A percentile compares a stretch with the other conserved stretches of the same genome.
Evolutionary conservation across 1,140 invertebrate genomes (phyloP).

Genomic region (Meloidogyne hapla): DNA sequence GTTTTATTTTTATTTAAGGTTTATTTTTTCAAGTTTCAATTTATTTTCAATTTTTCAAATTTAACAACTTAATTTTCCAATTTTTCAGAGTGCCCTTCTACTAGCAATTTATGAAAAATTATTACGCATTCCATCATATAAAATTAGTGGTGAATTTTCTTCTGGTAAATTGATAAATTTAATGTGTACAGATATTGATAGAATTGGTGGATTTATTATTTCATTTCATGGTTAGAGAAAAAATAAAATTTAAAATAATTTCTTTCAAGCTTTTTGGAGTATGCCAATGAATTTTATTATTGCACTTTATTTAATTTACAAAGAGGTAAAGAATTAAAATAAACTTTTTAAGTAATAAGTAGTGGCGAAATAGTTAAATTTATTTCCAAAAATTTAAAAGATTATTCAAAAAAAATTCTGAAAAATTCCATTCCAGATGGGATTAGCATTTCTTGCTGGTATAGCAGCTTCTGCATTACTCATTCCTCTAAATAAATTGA

Average conservation of each 20-base stretch:
- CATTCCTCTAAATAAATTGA: constrained; percentile 87
- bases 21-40: not conserved
- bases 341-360: constrained; percentile 7
- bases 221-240: constrained; percentile 78
- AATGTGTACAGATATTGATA: constrained; percentile 90
- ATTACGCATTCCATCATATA: constrained; percentile 64
- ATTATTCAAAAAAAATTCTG: not conserved
- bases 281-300: constrained; percentile 79
- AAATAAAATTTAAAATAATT: not conserved
- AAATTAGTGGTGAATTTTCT: constrained; percentile 41
- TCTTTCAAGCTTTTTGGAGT: constrained; percentile 76
- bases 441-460: constrained; percentile 84
- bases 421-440: constrained; percentile 74
- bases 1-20: no score
- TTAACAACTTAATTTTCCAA: constrained; percentile 62
- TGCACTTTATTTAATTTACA: constrained; percentile 65
- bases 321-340: constrained; percentile 58
- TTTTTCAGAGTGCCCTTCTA: constrained; percentile 73
- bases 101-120: constrained; percentile 83
- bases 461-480: constrained; percentile 80
- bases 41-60: not conserved
- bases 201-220: constrained; percentile 89
- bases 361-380: constrained; percentile 2
- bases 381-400: constrained; percentile 22
- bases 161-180: constrained; percentile 77